Conservation (phyloP, 2,888 invertebrate species). For the Drosophila meridionalis region DNA sequence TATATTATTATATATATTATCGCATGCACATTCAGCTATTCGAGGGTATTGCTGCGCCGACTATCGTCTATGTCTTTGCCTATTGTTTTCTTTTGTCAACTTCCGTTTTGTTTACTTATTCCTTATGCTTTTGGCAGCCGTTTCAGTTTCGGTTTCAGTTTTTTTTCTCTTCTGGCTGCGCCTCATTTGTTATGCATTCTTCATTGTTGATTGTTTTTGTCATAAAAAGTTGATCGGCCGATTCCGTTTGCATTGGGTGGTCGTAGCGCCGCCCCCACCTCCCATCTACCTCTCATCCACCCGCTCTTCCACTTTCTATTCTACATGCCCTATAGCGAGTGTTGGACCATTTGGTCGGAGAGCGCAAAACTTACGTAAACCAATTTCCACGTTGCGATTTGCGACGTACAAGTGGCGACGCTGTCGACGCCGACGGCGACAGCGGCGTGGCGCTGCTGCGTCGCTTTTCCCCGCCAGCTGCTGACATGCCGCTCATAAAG, state of each 20-base stretch:
- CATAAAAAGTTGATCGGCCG: conserved; percentile 59
- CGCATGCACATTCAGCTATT: too few species aligned
- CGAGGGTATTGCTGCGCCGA: conserved; percentile 35
- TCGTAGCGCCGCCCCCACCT: not conserved
- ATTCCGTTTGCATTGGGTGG: conserved; percentile 39
- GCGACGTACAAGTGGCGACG: conserved; percentile 62
- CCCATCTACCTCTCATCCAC: too few species aligned
- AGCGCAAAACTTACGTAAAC: conserved; percentile 84
- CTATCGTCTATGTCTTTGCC: conserved; percentile 4
- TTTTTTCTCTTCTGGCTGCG: conserved; percentile 11
- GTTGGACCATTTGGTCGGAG: conserved; percentile 9
- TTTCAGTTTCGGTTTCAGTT: conserved; percentile 25
- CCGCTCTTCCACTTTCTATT: not conserved
- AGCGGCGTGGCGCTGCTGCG: conserved; percentile 49
- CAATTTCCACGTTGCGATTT: conserved; percentile 84
- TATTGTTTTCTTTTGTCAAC: conserved; percentile 67
- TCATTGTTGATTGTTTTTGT: conserved; percentile 51
- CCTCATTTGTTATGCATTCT: conserved; percentile 64
- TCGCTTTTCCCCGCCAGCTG: conserved; percentile 56
- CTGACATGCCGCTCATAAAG: conserved; percentile 51
- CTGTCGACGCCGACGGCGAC: conserved; percentile 25
- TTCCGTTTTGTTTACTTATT: conserved; percentile 69
- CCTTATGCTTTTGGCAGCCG: conserved; percentile 58
- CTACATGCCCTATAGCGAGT: conserved; percentile 9
- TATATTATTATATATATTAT: too few species aligned